These are phyloP conservation scores for Corythornis leucogaster DNA, from an alignment of 2,797 vertebrate genomes.

Conservation along the genomic window DNA sequence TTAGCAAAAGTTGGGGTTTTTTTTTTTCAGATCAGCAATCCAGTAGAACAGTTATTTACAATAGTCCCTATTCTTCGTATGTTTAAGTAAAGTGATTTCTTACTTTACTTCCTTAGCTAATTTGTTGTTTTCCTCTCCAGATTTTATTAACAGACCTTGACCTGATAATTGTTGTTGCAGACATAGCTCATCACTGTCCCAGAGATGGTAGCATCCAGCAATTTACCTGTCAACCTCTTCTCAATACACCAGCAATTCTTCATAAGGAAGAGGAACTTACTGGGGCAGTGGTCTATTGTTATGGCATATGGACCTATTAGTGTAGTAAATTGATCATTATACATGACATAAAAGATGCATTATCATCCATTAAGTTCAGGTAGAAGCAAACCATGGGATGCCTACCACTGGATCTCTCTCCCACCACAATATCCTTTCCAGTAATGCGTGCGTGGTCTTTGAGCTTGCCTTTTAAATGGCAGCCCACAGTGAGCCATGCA, in stretches of 20 bases:
- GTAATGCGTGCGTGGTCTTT: slow-evolving; percentile 52
- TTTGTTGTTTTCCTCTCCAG: slow-evolving; percentile 8
- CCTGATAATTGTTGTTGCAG: slow-evolving; percentile 42
- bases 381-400: slow-evolving; percentile 72
- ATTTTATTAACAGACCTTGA: slow-evolving; percentile 54
- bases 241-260: slow-evolving; percentile 61
- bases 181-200: slow-evolving; percentile 35
- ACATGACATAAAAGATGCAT: slow-evolving; percentile 78
- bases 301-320: slow-evolving; percentile 75
- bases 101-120: background rate
- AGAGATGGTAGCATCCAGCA: slow-evolving; percentile 35
- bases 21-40: background rate
- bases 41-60: background rate
- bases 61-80: background rate
- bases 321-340: slow-evolving; percentile 77
- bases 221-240: slow-evolving; percentile 68
- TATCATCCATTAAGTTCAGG: slow-evolving; percentile 81
- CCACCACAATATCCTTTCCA: slow-evolving; percentile 78
- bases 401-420: slow-evolving; percentile 65
- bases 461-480: slow-evolving; percentile 51
- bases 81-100: background rate
- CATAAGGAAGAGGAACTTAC: slow-evolving; percentile 65
- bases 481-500: slow-evolving; percentile 55
- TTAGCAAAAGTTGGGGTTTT: background rate
- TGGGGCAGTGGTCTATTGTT: slow-evolving; percentile 71